Conservation (phyloP, 2,113 vertebrate species). For the Lasiurus borealis region DNA sequence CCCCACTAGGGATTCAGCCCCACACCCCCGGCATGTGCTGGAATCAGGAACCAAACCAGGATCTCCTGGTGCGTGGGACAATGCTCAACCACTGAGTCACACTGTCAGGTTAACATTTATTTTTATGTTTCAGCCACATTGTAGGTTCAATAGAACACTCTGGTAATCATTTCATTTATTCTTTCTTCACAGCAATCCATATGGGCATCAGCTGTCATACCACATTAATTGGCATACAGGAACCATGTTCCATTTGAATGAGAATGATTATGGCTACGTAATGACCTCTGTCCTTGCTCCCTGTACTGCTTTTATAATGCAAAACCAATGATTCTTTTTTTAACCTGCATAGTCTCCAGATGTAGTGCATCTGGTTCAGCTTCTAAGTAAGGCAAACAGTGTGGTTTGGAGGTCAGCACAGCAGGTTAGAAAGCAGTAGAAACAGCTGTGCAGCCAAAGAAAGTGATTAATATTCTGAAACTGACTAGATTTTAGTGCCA, state of each 20-base stretch:
- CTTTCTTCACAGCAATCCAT: conserved; percentile 42
- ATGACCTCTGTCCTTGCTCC: conserved; percentile 39
- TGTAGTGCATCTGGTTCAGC: conserved; percentile 37
- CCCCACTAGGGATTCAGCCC: too few relatives aligned
- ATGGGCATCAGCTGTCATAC: background rate
- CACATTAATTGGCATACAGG: background rate
- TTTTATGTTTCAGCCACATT: conserved; percentile 8
- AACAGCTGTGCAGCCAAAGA: conserved; percentile 2
- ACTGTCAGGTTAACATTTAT: background rate
- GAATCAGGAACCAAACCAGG: too few relatives aligned
- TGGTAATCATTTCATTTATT: conserved; percentile 59
- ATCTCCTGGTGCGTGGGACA: too few relatives aligned
- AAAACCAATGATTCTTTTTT: conserved; percentile 64
- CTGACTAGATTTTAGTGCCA: background rate
- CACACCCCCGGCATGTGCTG: too few relatives aligned
- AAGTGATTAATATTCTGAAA: conserved; percentile 60
- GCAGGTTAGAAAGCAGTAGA: conserved; percentile 58
- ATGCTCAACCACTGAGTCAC: too few relatives aligned
- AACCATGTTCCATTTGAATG: background rate
- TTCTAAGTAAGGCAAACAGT: conserved; percentile 69
- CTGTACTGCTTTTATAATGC: conserved; percentile 56
- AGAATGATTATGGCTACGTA: background rate
- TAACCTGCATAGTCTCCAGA: conserved; percentile 61
- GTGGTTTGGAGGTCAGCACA: conserved; percentile 66
- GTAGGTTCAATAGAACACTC: conserved; percentile 10